Conservation (phyloP, 2,113 vertebrate species). For the Salvelinus sp. region DNA sequence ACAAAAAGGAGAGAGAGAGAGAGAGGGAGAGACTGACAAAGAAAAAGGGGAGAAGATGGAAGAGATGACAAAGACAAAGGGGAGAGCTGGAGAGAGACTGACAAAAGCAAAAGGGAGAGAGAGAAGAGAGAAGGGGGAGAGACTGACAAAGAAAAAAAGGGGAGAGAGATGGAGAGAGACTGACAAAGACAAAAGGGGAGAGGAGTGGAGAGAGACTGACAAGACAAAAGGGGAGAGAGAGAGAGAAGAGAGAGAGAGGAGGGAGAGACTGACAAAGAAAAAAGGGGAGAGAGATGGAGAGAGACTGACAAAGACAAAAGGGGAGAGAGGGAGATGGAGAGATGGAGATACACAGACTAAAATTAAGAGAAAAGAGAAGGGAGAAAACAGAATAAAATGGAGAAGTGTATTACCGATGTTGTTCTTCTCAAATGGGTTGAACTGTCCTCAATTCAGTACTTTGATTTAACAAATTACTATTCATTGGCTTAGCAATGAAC, state of each 20-base stretch:
- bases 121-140: neutral
- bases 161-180: neutral
- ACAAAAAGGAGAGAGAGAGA: too few species aligned
- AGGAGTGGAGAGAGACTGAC: neutral
- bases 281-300: neutral
- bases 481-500: too few species aligned
- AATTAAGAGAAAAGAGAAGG: neutral
- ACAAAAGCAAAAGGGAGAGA: neutral
- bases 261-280: neutral
- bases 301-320: neutral
- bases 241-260: neutral
- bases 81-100: neutral
- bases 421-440: too few species aligned
- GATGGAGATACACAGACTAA: neutral
- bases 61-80: too few species aligned
- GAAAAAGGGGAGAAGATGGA: too few species aligned
- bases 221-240: neutral
- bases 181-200: too few species aligned
- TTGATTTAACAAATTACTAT: too few species aligned
- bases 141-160: neutral
- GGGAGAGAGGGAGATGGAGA: neutral
- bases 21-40: too few species aligned
- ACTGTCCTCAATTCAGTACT: too few species aligned
- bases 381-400: neutral
- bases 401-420: too few species aligned